Conservation (phyloP, 2,113 vertebrate genomes). For the Lycaon pictus region DNA sequence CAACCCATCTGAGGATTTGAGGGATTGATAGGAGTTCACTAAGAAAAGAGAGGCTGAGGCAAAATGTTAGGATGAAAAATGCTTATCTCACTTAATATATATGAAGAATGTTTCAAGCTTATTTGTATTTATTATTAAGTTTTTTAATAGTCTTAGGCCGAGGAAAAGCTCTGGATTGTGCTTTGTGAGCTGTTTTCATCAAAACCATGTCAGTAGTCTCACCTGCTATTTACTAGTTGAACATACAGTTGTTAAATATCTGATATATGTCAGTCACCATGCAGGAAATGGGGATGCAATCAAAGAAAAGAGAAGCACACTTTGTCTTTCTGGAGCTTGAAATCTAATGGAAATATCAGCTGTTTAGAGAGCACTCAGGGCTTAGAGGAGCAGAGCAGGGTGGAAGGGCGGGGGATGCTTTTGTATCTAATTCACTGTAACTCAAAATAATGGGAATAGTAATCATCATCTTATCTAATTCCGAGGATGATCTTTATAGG, state of each 20-base stretch:
- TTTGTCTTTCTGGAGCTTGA: neutral
- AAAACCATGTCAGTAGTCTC: neutral
- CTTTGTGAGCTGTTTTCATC: neutral
- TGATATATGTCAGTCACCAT: neutral
- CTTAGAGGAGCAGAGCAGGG: neutral
- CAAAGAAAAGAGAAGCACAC: neutral
- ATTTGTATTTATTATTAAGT: neutral
- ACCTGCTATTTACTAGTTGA: neutral
- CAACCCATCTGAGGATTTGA: neutral
- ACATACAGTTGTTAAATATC: neutral
- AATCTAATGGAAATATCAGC: neutral
- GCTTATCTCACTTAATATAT: neutral
- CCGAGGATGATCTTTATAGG: neutral
- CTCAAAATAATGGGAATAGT: neutral
- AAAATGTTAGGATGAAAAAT: neutral
- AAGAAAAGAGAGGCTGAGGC: neutral
- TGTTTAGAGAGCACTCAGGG: neutral
- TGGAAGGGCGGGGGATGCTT: neutral
- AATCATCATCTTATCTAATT: neutral
- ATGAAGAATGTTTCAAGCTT: neutral
- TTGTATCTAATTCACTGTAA: neutral
- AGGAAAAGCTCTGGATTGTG: neutral
- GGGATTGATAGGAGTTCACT: neutral
- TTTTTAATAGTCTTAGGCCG: neutral
- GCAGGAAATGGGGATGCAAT: no score